phyloP scores from a whole-genome alignment of 2,797 vertebrate species.

The Falco berigora region DNA sequence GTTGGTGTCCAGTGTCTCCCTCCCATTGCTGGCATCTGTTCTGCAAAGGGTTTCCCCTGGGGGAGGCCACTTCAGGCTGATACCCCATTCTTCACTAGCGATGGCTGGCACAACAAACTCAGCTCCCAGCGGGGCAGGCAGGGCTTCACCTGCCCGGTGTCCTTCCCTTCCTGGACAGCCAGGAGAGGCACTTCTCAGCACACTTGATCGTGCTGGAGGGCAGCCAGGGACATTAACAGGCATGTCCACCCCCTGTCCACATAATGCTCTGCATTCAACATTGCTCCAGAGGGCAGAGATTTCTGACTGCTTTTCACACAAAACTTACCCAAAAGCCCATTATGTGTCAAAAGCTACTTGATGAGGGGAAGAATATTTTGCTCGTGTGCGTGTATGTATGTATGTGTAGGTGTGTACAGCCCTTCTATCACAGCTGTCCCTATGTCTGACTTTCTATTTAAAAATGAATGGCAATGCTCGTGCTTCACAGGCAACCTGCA shows the following conservation, averaged over 20 bases:
- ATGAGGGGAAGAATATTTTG: background rate
- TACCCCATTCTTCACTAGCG: background rate
- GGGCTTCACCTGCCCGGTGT: background rate
- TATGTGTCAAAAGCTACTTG: background rate
- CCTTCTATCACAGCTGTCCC: background rate
- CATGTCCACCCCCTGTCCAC: background rate
- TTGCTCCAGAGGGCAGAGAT: background rate
- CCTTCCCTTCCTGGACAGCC: background rate
- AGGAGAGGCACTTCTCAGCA: background rate
- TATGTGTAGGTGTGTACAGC: background rate
- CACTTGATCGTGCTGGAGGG: background rate
- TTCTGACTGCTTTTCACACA: background rate
- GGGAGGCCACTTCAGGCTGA: background rate
- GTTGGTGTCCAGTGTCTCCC: background rate
- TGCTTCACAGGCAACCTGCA: background rate
- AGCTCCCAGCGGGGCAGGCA: background rate
- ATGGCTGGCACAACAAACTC: background rate
- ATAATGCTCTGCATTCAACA: background rate
- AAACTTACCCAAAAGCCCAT: background rate
- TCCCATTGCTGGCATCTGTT: background rate
- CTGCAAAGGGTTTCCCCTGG: background rate
- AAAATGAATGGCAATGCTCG: background rate
- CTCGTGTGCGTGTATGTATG: background rate
- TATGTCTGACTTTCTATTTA: background rate
- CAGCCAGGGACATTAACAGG: background rate